Conservation (phyloP, 2,113 vertebrate species). For the rabbit (Oryctolagus cuniculus) region mOryCun1.1 NC_091453.1:6888501-6889000, state of each 20-base stretch:
- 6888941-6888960: slow-evolving; percentile 33
- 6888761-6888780: slow-evolving; percentile 12
- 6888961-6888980: too few relatives aligned
- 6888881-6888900: slow-evolving; percentile 22
- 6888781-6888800: slow-evolving; percentile 61
- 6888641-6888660: slow-evolving; percentile 43
- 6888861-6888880: slow-evolving; percentile 45
- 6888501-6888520: slow-evolving; percentile 64
- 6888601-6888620: slow-evolving; percentile 23
- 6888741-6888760: slow-evolving; percentile 44
- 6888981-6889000: slow-evolving; percentile 56
- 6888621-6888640: neutral
- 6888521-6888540: slow-evolving; percentile 50
- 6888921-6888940: slow-evolving; percentile 31
- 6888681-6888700: slow-evolving; percentile 42
- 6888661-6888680: slow-evolving; percentile 30
- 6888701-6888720: slow-evolving; percentile 41
- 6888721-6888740: slow-evolving; percentile 63
- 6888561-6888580: slow-evolving; percentile 2
- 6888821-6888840: slow-evolving; percentile 38
- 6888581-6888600: slow-evolving; percentile 47
- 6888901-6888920: slow-evolving; percentile 45
- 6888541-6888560: slow-evolving; percentile 33
- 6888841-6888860: slow-evolving; percentile 41
- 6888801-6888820: slow-evolving; percentile 33